These are phyloP conservation scores for Mimas tiliae DNA, from an alignment of 2,888 invertebrate species.

Conservation along the genomic window DNA sequence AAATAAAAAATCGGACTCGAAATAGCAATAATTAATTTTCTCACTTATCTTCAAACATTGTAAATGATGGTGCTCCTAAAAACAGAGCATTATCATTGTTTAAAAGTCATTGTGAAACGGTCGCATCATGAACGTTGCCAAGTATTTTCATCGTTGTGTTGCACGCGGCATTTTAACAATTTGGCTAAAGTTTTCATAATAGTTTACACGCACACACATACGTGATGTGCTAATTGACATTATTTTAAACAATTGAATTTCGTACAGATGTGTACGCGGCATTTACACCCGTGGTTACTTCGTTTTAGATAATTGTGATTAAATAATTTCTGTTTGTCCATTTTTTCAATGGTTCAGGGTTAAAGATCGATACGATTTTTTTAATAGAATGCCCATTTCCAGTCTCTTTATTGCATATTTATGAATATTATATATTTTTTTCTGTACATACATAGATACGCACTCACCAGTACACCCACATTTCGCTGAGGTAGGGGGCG, in stretches of 20 bases:
- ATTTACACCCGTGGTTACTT: background rate
- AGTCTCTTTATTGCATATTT: no score
- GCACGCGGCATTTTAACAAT: conserved; percentile 25
- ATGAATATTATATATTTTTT: no score
- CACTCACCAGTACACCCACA: no score
- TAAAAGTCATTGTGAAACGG: conserved; percentile 5
- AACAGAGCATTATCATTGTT: background rate
- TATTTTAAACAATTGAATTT: conserved; percentile 3
- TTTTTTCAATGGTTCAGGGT: no score
- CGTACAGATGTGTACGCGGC: background rate
- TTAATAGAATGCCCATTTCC: no score
- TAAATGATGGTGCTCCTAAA: background rate
- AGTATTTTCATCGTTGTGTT: conserved; percentile 33
- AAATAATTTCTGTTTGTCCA: background rate
- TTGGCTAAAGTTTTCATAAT: conserved; percentile 28
- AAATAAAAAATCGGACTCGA: no score
- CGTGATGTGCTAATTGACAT: background rate
- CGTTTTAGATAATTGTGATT: background rate
- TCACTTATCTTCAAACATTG: background rate
- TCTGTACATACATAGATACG: no score
- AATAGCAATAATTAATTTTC: background rate
- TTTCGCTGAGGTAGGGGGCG: no score
- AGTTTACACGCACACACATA: conserved; percentile 19
- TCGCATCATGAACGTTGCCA: conserved; percentile 37
- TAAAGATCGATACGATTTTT: no score